phyloP scores from a whole-genome alignment of 2,113 vertebrate species.

The Nibea coibor region DNA sequence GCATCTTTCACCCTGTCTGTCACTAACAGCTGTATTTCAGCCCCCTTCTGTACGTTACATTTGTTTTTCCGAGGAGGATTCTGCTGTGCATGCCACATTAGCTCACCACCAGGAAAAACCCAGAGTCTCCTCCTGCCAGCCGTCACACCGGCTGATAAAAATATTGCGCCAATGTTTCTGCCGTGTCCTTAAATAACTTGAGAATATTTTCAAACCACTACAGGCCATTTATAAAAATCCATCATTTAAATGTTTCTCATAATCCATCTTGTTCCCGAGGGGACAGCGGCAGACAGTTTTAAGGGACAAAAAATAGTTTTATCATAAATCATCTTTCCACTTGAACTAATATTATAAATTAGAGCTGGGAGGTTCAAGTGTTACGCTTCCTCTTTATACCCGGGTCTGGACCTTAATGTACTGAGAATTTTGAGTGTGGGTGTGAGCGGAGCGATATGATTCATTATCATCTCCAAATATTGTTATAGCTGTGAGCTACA shows the following conservation, averaged over 20 bases:
- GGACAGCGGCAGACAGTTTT: not conserved
- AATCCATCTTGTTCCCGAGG: conserved; percentile 21
- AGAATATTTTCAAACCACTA: conserved; percentile 14
- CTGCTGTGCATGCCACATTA: conserved; percentile 35
- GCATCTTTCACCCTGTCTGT: not conserved
- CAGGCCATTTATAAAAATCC: conserved; percentile 44
- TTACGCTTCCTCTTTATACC: not conserved
- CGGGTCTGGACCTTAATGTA: not conserved
- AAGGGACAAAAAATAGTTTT: conserved; percentile 1
- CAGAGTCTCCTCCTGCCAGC: not conserved
- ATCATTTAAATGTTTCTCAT: conserved; percentile 25
- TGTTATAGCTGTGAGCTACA: not conserved
- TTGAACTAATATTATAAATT: not conserved
- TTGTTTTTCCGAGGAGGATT: conserved; percentile 39
- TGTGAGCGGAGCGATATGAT: not conserved
- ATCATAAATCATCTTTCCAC: conserved; percentile 30
- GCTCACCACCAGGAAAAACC: conserved; percentile 11
- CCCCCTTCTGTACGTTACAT: conserved; percentile 20
- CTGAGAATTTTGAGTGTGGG: not conserved
- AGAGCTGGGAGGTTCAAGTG: not conserved
- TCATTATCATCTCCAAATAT: not conserved
- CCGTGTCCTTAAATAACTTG: conserved; percentile 29
- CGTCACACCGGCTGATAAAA: conserved; percentile 36
- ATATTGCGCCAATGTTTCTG: conserved; percentile 19
- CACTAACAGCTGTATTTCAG: conserved; percentile 2